Base-by-base conservation (phyloP, 2,797 vertebrate species). In the Momotus momota region DNA sequence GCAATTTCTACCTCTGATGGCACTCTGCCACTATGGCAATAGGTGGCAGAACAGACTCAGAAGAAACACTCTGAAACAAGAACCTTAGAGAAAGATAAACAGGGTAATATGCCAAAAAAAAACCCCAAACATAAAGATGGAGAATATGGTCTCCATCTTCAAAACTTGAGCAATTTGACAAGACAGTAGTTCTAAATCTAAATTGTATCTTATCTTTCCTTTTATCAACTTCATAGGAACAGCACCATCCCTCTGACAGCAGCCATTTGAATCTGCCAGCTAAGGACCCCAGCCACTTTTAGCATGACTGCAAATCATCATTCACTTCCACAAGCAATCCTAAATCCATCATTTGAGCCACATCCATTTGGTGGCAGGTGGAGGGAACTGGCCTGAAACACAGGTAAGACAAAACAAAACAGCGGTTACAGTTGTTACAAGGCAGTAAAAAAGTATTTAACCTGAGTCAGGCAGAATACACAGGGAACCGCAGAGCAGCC, bases 201-300 rank as follows among this genome's bases (percentile, higher is more conserved):
- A n/a, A 48, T 45, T 64, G 67, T 41, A 51, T 49, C 67, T 74
- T 64, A 43, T 21, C 21, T 43, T 64, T 69, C 19, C 41, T 64
- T 78, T 58, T 55, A 69, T 27, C 46, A 61, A 11, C n/a, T 51
- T 61, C 66, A 48, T 25, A 26, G 15, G 27, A 81, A 60, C 57
- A 79, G 1, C 58, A 62, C 17, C 26, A 46, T 14, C 22, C 29
- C 23, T 74, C 51, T 0, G 0, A 52, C 9, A 81, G 29, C 0
- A 43, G 29, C 46, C 26, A 29, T 20, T 27, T 73, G n/a, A 55
- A 73, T 65, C 33, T 87, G 26, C 12, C 73, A 83, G n/a, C 16
- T 62, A 77, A 72, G 45, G 26, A 90, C 26, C 29, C 43, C 20
- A 66, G 27, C 31, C 40, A 73, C n/a, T 35, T 54, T 43, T 62